Base-by-base conservation (phyloP, 2,888 invertebrate genomes). In the Acleris literana region DNA sequence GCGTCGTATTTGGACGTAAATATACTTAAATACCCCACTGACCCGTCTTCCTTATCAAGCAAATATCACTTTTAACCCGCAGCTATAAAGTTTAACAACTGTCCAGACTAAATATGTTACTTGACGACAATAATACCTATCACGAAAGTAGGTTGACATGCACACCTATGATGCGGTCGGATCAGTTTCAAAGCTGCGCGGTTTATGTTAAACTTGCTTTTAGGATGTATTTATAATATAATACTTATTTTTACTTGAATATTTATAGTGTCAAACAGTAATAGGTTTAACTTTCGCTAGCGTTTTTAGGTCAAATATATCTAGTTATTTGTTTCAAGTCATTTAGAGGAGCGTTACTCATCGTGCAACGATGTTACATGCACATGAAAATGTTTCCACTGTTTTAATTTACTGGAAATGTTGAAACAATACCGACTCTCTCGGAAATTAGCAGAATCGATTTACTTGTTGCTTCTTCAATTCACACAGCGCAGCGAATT, bases 141-240 rank as follows among this genome's bases (percentile, higher is more conserved):
- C 75, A 72, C 66, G 70, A 79, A 84, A 77, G 83, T 87, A 80
- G 87, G 84, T 82, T 87, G 83, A 82, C 78, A 79, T 80, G 80
- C 76, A 80, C 79, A 80, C 79, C 78, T 80, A 81, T 80, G 82
- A 84, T 90, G 88, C 76, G 90, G 91, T 90, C 81, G 81, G 88
- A 89, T 91, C 84, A 77, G 83, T 86, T 90, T 88, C 91, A 89
- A 90, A 88, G 87, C 74, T 82, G 82, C 73, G 89, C 73, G 88
- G 90, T 88, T 84, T 77, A 70, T 69, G 68, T 70, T 68, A 74
- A 72, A 79, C 76, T 73, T 68, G 78, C 76, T 82, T 85, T 85
- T 84, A 77, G 81, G 72, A 64, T 73, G 72, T 58, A 39, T 61
- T 71, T 68, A 71, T 74, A 76, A 73, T n/a, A 70, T 25, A 25